phyloP scores from a whole-genome alignment of 2,113 vertebrate genomes.

The Amazona guildingii region DNA sequence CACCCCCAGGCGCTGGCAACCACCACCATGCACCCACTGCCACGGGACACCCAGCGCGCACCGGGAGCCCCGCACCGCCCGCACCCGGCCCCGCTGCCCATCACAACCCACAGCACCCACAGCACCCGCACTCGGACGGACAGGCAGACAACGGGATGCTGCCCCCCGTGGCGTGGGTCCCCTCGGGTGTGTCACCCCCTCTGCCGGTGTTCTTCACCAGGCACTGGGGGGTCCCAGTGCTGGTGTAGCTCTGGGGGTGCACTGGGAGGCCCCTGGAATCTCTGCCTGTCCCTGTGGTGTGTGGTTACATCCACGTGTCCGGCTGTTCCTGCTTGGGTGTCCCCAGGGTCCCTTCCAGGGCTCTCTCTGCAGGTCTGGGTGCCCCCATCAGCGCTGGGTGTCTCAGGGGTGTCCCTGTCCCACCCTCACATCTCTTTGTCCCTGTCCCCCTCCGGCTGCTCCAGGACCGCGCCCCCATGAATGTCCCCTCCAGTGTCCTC shows the following conservation, averaged over 20 bases:
- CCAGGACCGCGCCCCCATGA: not conserved
- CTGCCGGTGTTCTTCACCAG: not conserved
- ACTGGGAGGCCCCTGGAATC: not conserved
- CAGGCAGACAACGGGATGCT: not conserved
- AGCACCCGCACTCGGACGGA: not conserved
- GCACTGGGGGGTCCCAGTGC: fast-evolving
- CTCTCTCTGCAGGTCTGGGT: no score
- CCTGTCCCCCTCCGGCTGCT: fast-evolving
- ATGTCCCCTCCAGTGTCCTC: not conserved
- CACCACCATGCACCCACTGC: not conserved
- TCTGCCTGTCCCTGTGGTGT: fast-evolving
- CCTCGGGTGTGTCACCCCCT: not conserved
- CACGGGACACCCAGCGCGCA: not conserved
- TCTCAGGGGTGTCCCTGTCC: not conserved
- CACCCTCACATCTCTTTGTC: no score
- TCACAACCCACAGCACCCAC: not conserved
- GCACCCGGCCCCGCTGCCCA: not conserved
- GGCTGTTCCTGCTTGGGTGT: fast-evolving
- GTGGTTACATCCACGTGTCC: fast-evolving
- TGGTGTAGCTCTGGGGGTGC: fast-evolving
- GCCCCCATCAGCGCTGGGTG: not conserved
- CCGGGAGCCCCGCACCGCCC: not conserved
- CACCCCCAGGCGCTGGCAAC: no score
- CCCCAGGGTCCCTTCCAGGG: not conserved
- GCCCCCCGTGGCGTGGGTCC: fast-evolving